These are phyloP conservation scores for Alethe castanea DNA, from an alignment of 2,113 vertebrate genomes.

Conservation along the genomic window DNA sequence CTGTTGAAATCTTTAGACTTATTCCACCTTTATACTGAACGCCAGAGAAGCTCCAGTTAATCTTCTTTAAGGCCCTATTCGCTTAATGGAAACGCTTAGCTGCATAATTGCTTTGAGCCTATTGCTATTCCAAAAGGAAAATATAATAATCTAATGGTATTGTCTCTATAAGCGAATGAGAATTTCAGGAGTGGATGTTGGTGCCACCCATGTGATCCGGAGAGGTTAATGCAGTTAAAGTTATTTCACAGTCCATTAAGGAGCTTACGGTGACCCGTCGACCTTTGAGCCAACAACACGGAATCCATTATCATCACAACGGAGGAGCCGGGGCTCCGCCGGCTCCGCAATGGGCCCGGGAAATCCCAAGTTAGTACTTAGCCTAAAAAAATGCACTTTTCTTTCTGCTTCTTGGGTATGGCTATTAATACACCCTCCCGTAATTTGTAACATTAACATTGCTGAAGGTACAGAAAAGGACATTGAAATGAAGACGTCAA, in stretches of 20 bases:
- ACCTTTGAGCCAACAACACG: conserved; percentile 96
- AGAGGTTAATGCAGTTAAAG: conserved; percentile 99
- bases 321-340: conserved; percentile 80
- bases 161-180: conserved; percentile 85
- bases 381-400: conserved; percentile 80
- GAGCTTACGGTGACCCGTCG: conserved; percentile 96
- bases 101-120: conserved; percentile 82
- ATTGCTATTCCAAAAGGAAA: conserved; percentile 81
- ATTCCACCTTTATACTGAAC: conserved; percentile 25
- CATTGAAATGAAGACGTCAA: conserved; percentile 83
- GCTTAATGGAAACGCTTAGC: conserved; percentile 80
- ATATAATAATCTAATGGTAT: conserved; percentile 93
- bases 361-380: conserved; percentile 92
- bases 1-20: conserved; percentile 59
- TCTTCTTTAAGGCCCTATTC: conserved; percentile 81
- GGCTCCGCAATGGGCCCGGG: conserved; percentile 83
- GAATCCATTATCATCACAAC: conserved; percentile 99
- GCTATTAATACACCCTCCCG: conserved; percentile 80
- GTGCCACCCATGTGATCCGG: conserved; percentile 89
- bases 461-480: conserved; percentile 87
- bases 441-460: conserved; percentile 92
- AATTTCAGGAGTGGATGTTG: conserved; percentile 85
- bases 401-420: conserved; percentile 79
- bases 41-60: conserved; percentile 72
- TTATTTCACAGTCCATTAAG: conserved; percentile 99